phyloP scores from a whole-genome alignment of 2,113 vertebrate genomes.

The Leucoraja erinaceus region DNA sequence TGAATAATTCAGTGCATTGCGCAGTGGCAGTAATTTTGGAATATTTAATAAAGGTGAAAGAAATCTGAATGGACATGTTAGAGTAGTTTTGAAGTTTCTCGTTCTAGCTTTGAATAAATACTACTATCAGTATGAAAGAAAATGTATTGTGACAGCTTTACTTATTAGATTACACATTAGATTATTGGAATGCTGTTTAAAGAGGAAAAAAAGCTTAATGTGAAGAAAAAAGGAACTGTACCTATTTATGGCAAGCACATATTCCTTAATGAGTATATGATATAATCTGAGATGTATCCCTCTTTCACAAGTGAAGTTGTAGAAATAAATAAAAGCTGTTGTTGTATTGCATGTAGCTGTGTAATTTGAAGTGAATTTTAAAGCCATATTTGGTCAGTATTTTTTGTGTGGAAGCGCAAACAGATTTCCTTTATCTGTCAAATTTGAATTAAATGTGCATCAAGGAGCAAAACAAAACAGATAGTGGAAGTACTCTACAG shows the following conservation, averaged over 20 bases:
- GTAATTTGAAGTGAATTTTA: neutral
- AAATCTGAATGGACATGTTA: no score
- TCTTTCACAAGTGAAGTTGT: neutral
- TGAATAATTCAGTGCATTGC: neutral
- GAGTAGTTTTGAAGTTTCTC: no score
- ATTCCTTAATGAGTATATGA: neutral
- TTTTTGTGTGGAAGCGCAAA: neutral
- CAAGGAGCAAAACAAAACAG: no score
- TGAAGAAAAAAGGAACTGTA: neutral
- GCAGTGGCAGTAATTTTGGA: neutral
- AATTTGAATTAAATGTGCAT: neutral
- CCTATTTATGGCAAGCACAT: neutral
- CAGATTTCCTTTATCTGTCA: neutral
- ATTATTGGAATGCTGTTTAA: neutral
- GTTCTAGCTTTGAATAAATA: no score
- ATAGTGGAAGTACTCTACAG: no score
- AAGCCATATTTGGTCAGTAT: neutral
- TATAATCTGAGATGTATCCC: neutral
- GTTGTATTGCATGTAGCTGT: neutral
- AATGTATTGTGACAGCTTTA: no score
- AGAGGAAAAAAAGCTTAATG: neutral
- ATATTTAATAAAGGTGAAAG: no score
- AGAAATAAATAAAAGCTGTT: neutral
- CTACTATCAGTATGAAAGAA: no score
- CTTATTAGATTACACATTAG: neutral